Percentiles rank a stretch among this genome's conserved stretches.
These are phyloP conservation scores for Gymnoscopelus microlampas DNA, from an alignment of 2,797 vertebrate species.

Conservation along the genomic window DNA sequence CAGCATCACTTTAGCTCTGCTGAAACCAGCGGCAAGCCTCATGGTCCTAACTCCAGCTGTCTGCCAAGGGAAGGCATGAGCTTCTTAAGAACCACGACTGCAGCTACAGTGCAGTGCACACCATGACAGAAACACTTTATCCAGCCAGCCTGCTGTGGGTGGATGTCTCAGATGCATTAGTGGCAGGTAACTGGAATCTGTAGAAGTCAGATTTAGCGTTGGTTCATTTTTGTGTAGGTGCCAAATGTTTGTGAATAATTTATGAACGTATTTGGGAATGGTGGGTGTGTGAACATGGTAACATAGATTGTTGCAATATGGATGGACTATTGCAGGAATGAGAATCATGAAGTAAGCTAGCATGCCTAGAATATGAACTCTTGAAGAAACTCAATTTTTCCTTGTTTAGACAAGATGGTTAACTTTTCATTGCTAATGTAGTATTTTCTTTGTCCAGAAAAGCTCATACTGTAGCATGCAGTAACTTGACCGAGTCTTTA, in stretches of 20 bases:
- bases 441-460: background rate
- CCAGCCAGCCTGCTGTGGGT: conserved; percentile 33
- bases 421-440: background rate
- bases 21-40: conserved; percentile 8
- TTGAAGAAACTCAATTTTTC: background rate
- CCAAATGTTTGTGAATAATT: conserved; percentile 30
- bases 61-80: conserved; percentile 33
- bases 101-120: conserved; percentile 49
- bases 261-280: background rate
- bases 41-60: conserved; percentile 36
- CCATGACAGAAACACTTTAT: conserved; percentile 57
- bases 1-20: conserved; percentile 52
- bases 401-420: background rate
- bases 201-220: background rate
- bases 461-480: background rate
- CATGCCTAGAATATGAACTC: background rate
- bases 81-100: conserved; percentile 52
- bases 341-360: conserved; percentile 16
- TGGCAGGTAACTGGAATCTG: conserved; percentile 57
- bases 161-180: conserved; percentile 57
- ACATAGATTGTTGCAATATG: conserved; percentile 24
- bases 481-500: background rate
- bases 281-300: background rate
- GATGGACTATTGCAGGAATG: background rate
- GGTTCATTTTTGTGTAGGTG: conserved; percentile 2